These are phyloP conservation scores for Plectropomus leopardus DNA, from an alignment of 2,113 vertebrate species.

Conservation along the genomic window DNA sequence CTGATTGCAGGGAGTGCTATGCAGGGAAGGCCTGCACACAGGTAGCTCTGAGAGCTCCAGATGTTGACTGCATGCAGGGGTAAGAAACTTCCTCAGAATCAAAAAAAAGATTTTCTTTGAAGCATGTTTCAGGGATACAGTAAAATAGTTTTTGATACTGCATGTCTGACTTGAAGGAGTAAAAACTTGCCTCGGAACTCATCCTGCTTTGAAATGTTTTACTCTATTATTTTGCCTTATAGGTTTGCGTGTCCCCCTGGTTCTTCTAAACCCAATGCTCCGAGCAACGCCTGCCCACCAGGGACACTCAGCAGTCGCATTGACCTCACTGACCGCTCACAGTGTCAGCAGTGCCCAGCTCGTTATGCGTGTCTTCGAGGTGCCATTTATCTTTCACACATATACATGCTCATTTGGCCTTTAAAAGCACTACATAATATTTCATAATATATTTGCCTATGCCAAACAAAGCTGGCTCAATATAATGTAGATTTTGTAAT, in stretches of 20 bases:
- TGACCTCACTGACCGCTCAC: conserved; percentile 88
- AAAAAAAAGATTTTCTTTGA: not conserved
- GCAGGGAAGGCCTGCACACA: conserved; percentile 90
- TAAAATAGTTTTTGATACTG: not conserved
- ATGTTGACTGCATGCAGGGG: conserved; percentile 87
- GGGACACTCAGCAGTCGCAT: conserved; percentile 85
- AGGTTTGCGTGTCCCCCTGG: conserved; percentile 89
- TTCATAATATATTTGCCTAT: not conserved
- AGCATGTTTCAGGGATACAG: not conserved
- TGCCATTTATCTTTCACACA: conserved; percentile 54
- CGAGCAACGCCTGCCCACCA: conserved; percentile 86
- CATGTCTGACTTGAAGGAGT: not conserved
- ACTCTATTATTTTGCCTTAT: not conserved
- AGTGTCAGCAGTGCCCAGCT: conserved; percentile 88
- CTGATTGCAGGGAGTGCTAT: conserved; percentile 86
- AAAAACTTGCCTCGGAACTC: not conserved
- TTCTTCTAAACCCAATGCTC: conserved; percentile 86
- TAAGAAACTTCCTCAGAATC: conserved; percentile 64
- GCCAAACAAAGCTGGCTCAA: not conserved
- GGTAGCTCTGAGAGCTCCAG: conserved; percentile 85
- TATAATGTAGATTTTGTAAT: not conserved
- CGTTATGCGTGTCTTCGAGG: conserved; percentile 88
- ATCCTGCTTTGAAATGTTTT: not conserved
- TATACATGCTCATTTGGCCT: conserved; percentile 2
- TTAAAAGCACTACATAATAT: conserved; percentile 22